Base-by-base conservation (phyloP, 2,888 invertebrate species). In the Dinocampus coccinellae region DNA sequence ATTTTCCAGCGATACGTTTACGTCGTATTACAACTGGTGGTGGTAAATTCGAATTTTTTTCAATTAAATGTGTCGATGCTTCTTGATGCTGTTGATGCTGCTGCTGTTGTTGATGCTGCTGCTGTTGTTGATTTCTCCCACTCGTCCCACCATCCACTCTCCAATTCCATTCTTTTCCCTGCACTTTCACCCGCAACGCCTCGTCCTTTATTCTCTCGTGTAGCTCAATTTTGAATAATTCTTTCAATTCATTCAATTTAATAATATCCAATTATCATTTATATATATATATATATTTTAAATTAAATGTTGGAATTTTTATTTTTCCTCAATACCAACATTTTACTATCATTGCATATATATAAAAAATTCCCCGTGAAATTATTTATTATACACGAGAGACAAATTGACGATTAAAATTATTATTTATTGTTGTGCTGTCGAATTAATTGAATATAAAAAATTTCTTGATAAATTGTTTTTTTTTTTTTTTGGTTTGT, bases 1-100 rank as follows among this genome's bases (percentile, higher is more conserved):
- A 20, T 64, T 73, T 75, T 3, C 77, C 74, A 42, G 76, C 72
- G 22, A 86, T 83, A 36, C 81, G 82, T 70, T 86, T 86, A 34
- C 86, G 79, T 24, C 85, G 80, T 69, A 86, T 86, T 53, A 85
- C 80, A 69, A 86, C 85, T 64, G 86, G 86, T 24, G 86, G 86
- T 63, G 86, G 86, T 55, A 84, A 73, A 69, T 83, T 80, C 71
- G 78, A 76, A 72, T 76, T 75, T 68, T 77, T 69, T 58, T 79
- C 68, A 6, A 62, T 67, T 16, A 67, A 67, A 67, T 68, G 63
- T 9, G 55, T 47, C 24, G 72, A 62, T 22, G 61, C 53, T 61
- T 36, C 65, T 36, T 47, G 29, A 34, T 64, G 53, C 10, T 73
- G 70, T 66, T 65, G 66, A 67, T 73, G 68, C 42, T 47, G 29